Evolutionary conservation across 1,140 invertebrate genomes (phyloP).

Genomic region (Agraylea sexmaculata): DNA sequence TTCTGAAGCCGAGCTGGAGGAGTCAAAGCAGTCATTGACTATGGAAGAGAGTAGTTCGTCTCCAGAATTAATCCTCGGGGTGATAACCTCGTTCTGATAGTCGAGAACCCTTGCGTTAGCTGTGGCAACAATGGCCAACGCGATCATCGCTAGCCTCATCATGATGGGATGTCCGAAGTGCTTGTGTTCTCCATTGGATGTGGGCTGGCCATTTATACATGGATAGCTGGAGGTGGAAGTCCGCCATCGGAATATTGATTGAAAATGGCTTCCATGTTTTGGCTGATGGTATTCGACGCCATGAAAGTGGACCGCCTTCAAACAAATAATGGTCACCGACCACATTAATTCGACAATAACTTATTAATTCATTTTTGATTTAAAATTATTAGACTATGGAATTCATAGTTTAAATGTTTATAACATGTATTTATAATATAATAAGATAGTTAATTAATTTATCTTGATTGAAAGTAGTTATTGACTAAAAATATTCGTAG

Average conservation of each 20-base stretch:
- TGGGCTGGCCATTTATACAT: too few relatives aligned
- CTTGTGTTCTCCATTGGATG: constrained; percentile 1
- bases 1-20: constrained; percentile 47
- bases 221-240: constrained; percentile 2
- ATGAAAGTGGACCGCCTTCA: too few relatives aligned
- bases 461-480: background rate
- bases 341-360: too few relatives aligned
- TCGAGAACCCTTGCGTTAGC: constrained; percentile 31
- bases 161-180: constrained; percentile 20
- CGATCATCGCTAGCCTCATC: constrained; percentile 27
- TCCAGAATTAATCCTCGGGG: constrained; percentile 44
- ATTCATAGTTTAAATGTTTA: background rate
- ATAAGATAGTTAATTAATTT: background rate
- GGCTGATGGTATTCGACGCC: too few relatives aligned
- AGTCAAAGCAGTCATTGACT: constrained; percentile 56
- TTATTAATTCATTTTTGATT: constrained; percentile 32
- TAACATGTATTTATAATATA: background rate
- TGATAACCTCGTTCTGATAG: constrained; percentile 38
- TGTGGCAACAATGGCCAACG: constrained; percentile 34
- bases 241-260: background rate
- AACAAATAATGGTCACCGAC: too few relatives aligned
- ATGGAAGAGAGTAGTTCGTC: constrained; percentile 58
- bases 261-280: constrained; percentile 19
- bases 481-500: background rate
- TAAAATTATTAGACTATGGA: background rate